These are phyloP conservation scores for Hyalella azteca DNA, from an alignment of 2,888 invertebrate species.

Conservation along the genomic window DNA sequence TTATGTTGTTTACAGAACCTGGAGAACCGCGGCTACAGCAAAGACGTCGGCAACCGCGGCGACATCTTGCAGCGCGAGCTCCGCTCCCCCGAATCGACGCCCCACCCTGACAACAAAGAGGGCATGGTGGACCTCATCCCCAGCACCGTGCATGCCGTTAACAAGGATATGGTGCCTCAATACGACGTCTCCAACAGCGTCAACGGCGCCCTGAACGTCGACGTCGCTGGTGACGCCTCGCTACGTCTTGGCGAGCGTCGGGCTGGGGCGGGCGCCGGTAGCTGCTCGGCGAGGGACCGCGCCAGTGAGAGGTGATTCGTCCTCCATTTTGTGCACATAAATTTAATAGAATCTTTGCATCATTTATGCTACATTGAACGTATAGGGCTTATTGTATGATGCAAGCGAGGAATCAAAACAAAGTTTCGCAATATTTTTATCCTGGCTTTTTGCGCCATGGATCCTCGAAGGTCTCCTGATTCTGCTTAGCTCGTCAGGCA, in stretches of 20 bases:
- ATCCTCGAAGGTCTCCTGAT: no score
- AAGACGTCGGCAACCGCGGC: conserved; percentile 72
- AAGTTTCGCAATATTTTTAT: no score
- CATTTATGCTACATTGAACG: no score
- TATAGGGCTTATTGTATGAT: no score
- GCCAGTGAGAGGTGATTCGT: neutral
- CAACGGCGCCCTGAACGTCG: neutral
- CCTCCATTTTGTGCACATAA: no score
- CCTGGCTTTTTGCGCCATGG: no score
- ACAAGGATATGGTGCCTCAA: neutral
- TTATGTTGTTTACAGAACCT: conserved; percentile 74
- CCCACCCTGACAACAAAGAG: conserved; percentile 44
- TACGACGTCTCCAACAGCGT: neutral
- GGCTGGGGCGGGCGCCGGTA: neutral
- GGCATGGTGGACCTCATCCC: conserved; percentile 33
- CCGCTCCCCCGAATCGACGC: conserved; percentile 40
- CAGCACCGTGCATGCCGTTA: conserved; percentile 24
- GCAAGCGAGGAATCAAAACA: no score
- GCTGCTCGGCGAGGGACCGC: neutral
- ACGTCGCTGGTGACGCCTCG: neutral
- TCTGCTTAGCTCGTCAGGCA: no score
- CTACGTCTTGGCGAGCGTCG: neutral
- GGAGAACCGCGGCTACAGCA: conserved; percentile 74
- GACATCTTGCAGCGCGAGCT: conserved; percentile 66
- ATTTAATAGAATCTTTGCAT: no score